Evolutionary conservation across 2,888 invertebrate species (phyloP).

Genomic region (Pycnomerus fuliginosus): DNA sequence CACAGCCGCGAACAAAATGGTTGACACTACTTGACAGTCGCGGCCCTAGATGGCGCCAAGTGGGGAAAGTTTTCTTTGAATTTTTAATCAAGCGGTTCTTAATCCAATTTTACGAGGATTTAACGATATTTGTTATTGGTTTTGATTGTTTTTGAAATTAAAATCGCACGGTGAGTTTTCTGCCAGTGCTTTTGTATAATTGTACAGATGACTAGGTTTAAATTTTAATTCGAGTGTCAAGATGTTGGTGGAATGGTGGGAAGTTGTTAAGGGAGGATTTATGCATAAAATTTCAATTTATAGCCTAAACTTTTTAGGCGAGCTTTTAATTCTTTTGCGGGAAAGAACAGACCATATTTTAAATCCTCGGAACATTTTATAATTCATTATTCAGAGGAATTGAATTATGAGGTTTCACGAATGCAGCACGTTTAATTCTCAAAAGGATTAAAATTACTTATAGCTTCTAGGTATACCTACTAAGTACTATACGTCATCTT

Average conservation of each 20-base stretch:
- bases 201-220: no score
- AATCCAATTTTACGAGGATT: background rate
- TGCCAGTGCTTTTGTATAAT: no score
- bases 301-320: slow-evolving; percentile 34
- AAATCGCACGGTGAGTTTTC: no score
- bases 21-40: slow-evolving; percentile 49
- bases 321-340: slow-evolving; percentile 33
- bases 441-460: no score
- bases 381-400: slow-evolving; percentile 37
- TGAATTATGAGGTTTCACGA: slow-evolving; percentile 37
- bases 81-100: background rate
- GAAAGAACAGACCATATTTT: slow-evolving; percentile 34
- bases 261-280: slow-evolving; percentile 24
- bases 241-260: no score
- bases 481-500: no score
- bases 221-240: no score
- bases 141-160: no score
- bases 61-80: background rate
- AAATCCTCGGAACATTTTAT: slow-evolving; percentile 37
- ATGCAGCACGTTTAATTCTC: no score
- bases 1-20: slow-evolving; percentile 62
- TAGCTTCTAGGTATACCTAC: no score
- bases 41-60: slow-evolving; percentile 52
- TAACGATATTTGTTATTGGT: no score
- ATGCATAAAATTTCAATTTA: slow-evolving; percentile 38